Percentiles rank a stretch among this genome's conserved stretches.
These are phyloP conservation scores for Amphibalanus amphitrite DNA, from an alignment of 1,140 invertebrate genomes.

Conservation along the genomic window DNA sequence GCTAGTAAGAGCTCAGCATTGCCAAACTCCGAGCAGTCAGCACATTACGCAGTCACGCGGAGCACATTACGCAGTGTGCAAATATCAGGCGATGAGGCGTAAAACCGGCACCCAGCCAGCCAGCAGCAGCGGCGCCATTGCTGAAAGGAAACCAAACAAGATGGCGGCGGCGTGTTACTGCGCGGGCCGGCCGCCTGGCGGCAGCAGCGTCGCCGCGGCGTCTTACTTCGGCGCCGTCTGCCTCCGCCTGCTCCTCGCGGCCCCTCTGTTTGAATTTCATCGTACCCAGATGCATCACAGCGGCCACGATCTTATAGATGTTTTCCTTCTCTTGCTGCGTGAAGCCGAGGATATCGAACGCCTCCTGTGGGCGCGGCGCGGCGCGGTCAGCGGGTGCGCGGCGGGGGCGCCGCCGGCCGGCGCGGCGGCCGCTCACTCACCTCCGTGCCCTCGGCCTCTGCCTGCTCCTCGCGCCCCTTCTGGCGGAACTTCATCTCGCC, in stretches of 20 bases:
- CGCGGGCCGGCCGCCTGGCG: no score
- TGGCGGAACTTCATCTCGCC: slow-evolving; percentile 46
- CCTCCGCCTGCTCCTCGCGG: slow-evolving; percentile 97
- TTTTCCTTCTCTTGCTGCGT: slow-evolving; percentile 84
- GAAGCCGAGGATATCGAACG: slow-evolving; percentile 95
- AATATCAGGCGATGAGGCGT: no score
- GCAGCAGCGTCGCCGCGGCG: neutral
- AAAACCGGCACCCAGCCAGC: no score
- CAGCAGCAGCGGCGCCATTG: no score
- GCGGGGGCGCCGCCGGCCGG: no score
- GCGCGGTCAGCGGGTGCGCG: neutral
- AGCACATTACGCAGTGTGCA: no score
- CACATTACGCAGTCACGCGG: no score
- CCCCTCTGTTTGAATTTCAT: slow-evolving; percentile 99
- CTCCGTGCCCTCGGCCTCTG: slow-evolving; percentile 41
- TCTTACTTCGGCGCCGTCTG: slow-evolving; percentile 20
- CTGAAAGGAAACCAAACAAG: neutral
- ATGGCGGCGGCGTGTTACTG: neutral
- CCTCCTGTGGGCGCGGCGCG: slow-evolving; percentile 46
- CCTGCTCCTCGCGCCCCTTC: slow-evolving; percentile 43
- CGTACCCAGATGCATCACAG: slow-evolving; percentile 96
- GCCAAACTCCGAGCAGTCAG: no score
- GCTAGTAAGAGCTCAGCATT: no score
- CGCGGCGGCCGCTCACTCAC: slow-evolving; percentile 17
- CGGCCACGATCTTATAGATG: slow-evolving; percentile 90